A percentile compares a stretch with the other conserved stretches of the same genome.
These are phyloP conservation scores for Musca vetustissima DNA, from an alignment of 1,140 invertebrate genomes.

Conservation along the genomic window DNA sequence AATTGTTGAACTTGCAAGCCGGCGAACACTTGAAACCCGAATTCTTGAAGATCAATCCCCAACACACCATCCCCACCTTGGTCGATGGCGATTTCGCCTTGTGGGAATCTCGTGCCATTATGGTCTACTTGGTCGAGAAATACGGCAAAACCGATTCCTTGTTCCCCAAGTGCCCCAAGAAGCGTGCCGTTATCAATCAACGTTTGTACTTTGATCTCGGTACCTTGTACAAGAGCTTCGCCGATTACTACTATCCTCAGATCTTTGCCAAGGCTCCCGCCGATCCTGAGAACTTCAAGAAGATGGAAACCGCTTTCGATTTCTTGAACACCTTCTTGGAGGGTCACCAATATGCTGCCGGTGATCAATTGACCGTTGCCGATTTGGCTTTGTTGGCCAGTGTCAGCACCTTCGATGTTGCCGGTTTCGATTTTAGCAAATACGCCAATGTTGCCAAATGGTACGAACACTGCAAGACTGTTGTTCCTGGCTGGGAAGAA, in stretches of 20 bases:
- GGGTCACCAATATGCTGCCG: constrained; percentile 64
- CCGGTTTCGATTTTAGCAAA: constrained; percentile 65
- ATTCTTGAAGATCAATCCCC: constrained; percentile 63
- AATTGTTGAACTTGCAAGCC: constrained; percentile 64
- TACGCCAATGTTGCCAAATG: constrained; percentile 70
- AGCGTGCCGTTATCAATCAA: constrained; percentile 70
- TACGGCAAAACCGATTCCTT: constrained; percentile 68
- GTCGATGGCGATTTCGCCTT: constrained; percentile 67
- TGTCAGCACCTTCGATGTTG: constrained; percentile 66
- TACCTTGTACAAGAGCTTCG: constrained; percentile 65
- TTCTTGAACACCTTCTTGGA: constrained; percentile 68
- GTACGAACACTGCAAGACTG: constrained; percentile 67
- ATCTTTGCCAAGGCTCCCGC: constrained; percentile 64
- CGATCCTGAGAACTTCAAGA: constrained; percentile 65
- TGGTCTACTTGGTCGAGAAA: constrained; percentile 66
- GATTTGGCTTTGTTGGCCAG: constrained; percentile 65
- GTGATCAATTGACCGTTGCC: constrained; percentile 70
- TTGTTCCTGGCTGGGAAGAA: constrained; percentile 70
- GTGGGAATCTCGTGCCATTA: constrained; percentile 71
- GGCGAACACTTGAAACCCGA: constrained; percentile 70
- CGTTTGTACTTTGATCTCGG: constrained; percentile 73
- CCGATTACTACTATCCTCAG: constrained; percentile 67
- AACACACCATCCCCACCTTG: constrained; percentile 66
- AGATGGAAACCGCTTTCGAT: constrained; percentile 63
- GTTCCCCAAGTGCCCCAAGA: constrained; percentile 67